Evolutionary conservation across 1,140 invertebrate species (phyloP), one percentile per base, ranked within the genome.

Genomic region (Pseudomyrmex concolor): DNA sequence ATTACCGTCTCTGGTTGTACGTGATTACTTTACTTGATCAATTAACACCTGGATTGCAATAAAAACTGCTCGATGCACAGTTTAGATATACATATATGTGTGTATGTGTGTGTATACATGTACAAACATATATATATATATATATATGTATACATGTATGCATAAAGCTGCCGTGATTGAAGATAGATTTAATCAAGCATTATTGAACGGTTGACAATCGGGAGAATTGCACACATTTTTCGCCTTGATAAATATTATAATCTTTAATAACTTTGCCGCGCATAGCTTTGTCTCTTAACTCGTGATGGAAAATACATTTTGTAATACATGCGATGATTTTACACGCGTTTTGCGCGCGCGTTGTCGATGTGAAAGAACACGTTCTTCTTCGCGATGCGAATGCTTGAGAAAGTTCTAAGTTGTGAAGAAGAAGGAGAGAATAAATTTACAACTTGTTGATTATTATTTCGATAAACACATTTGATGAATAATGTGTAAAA

Each of bases 21-120:
- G 66, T 71, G 76, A 80, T 80, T 71, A 80, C 76, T 80, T 80
- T 59, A 78, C 76, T 78, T 70, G 76, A 78, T 78, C 76, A 80
- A 80, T 71, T 71, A 80, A 71, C 76, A 67, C 76, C 15, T 25
- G 54, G 48, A 68, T 78, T 25, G 51, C 64, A 59, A 78, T 51
- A 70, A 71, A 71, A 80, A 71, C 54, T 45, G 43, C 2, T 50
- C 64, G 19, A 34, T 13, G 9, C 57, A 19, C 48, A 34, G 57
- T 17, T 55, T 48, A 57, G 64, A 43, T 66, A 51, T n/a, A 25
- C 64, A 34, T 34, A 34, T 34, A 7, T 34, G 5, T 34, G 5
- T 34, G 5, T 7, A 7, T 34, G 34, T 34, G 34, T 34, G 34
- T 34, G 34, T 34, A 34, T 1, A 34, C 34, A 34, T 7, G 3